Base-by-base conservation (phyloP, 2,113 vertebrate genomes). In the Rhinoderma darwinii region DNA sequence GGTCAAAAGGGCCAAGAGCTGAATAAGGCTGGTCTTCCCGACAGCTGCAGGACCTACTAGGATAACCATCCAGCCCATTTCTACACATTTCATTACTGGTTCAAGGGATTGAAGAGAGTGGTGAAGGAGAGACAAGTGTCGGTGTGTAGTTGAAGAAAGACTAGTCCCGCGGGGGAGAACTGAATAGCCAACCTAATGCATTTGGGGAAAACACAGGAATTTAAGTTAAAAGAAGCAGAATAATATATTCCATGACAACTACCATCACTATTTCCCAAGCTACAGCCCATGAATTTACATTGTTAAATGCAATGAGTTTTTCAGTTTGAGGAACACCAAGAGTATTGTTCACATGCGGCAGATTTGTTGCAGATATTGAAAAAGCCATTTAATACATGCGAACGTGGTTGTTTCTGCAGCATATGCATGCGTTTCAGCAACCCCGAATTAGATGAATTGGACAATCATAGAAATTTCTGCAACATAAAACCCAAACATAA, bases 1-100 rank as follows among this genome's bases (percentile, higher is more conserved):
- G 0, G 96, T 97, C 88, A 99, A 94, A 83, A 97, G 93, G n/a
- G 98, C 95, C 86, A 99, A 90, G 11, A 99, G 95, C 84, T 97
- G 96, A 88, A 98, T 94, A 77, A 99, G 91, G 89, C 96, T 98
- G 80, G 96, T 97, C 93, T 99, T 99, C 39, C 97, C 98, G 0
- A 96, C 97, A 75, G 96, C 94, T 3, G 96, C 95, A 0, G 98
- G 96, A 1, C 98, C 98, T 9, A 98, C 98, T 86, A 99, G 92
- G 72, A 99, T 96, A 10, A 95, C 96, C 98, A 99, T 98, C 98
- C 98, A 99, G 88, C 93, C 95, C 97, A 98, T 97, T 89, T 98
- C 96, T 51, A 98, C 96, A 83, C 97, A 99, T 88, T 99, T 99
- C 96, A 99, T 99, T 54, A 99, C 78, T 7, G 96, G 93, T 93